A percentile compares a stretch with the other conserved stretches of the same genome.
These are phyloP conservation scores for Brachypalpus laphriformis DNA, from an alignment of 2,888 invertebrate genomes.

Conservation along the genomic window DNA sequence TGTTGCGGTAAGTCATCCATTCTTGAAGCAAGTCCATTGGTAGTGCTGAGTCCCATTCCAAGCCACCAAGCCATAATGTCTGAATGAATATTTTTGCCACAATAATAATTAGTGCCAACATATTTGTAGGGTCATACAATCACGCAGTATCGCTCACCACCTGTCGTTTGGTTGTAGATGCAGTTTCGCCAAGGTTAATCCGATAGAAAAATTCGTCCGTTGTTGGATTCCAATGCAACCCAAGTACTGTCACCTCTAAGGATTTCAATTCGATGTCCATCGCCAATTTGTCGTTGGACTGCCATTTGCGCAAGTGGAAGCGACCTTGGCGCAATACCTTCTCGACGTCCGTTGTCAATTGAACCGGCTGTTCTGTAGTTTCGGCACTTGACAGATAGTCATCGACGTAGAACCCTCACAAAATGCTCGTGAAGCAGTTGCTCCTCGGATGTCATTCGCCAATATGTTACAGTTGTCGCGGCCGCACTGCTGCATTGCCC, in stretches of 20 bases:
- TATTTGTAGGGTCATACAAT: constrained; percentile 33
- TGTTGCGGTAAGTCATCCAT: constrained; percentile 9
- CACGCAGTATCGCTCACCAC: constrained; percentile 16
- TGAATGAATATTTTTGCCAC: constrained; percentile 35
- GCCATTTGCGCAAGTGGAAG: neutral
- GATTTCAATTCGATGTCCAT: neutral
- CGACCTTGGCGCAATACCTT: constrained; percentile 9
- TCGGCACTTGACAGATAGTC: constrained; percentile 10
- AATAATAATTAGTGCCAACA: constrained; percentile 27
- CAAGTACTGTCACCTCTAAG: neutral
- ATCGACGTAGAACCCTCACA: constrained; percentile 10
- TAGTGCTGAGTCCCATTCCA: constrained; percentile 21
- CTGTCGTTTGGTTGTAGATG: constrained; percentile 21
- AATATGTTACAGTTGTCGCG: constrained; percentile 18
- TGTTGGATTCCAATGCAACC: constrained; percentile 27
- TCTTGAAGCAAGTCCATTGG: constrained; percentile 5
- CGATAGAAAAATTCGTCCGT: constrained; percentile 21
- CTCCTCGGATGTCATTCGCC: neutral
- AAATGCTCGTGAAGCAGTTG: constrained; percentile 9
- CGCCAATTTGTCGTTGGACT: constrained; percentile 1
- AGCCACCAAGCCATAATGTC: constrained; percentile 22
- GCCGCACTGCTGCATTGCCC: constrained; percentile 66
- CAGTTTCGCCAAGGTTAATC: constrained; percentile 7
- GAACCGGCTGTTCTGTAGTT: constrained; percentile 1
- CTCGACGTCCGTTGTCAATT: neutral